These are phyloP conservation scores for Pilophorus perplexus DNA, from an alignment of 2,888 invertebrate genomes.

Conservation along the genomic window DNA sequence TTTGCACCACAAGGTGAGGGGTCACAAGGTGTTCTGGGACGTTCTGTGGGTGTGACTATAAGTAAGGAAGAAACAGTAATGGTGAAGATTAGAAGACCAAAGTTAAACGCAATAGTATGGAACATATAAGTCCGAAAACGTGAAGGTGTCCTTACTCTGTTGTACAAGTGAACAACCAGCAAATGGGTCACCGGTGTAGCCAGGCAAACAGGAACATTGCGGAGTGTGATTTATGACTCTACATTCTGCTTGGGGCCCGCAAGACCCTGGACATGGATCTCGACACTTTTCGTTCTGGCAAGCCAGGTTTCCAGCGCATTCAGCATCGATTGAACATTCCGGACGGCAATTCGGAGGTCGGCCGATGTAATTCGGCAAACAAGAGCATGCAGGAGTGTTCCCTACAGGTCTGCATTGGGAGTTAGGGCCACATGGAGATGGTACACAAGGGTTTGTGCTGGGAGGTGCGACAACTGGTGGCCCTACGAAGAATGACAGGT, in stretches of 20 bases:
- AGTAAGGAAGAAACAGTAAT: constrained; percentile 13
- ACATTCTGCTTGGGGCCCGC: constrained; percentile 75
- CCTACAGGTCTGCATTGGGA: constrained; percentile 76
- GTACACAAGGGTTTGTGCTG: constrained; percentile 70
- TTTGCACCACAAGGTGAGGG: constrained; percentile 86
- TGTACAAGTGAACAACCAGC: constrained; percentile 62
- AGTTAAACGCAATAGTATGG: background rate
- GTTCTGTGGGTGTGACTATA: constrained; percentile 61
- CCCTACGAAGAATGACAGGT: constrained; percentile 55
- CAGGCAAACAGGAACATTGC: constrained; percentile 74
- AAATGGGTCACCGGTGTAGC: constrained; percentile 83
- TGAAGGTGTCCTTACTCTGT: constrained; percentile 51
- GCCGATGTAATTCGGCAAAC: constrained; percentile 73
- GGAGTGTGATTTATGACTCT: constrained; percentile 80
- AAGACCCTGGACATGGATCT: constrained; percentile 82
- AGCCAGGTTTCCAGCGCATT: constrained; percentile 79
- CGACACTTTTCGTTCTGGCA: constrained; percentile 78
- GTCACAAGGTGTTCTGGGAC: constrained; percentile 74
- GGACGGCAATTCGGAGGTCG: constrained; percentile 82
- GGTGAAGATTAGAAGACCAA: background rate
- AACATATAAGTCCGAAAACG: background rate
- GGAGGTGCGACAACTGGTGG: constrained; percentile 55
- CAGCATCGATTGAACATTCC: constrained; percentile 79
- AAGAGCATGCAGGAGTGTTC: constrained; percentile 76
- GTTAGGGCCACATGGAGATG: constrained; percentile 81